Conservation (phyloP, 1,140 invertebrate genomes). For the Drosophila suzukii region DNA sequence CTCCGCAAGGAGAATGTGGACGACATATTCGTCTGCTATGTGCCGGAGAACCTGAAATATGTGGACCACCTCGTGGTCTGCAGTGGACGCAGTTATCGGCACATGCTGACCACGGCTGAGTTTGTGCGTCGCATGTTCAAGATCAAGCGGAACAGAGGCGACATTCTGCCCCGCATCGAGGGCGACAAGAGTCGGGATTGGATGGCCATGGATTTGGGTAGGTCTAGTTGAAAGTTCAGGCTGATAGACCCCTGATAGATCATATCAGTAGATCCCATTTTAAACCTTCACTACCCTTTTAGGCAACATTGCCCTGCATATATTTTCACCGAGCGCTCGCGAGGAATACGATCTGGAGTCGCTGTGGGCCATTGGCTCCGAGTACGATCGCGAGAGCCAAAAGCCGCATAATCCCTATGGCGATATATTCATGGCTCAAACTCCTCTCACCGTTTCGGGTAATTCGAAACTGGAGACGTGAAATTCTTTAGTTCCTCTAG, state of each 20-base stretch:
- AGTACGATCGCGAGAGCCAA: constrained; percentile 91
- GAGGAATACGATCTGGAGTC: constrained; percentile 94
- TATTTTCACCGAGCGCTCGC: constrained; percentile 90
- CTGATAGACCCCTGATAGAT: neutral
- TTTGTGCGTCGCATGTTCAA: constrained; percentile 93
- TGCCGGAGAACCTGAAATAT: constrained; percentile 91
- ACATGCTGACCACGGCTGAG: constrained; percentile 90
- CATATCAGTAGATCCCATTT: neutral
- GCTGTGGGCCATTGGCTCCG: constrained; percentile 93
- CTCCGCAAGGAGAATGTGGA: constrained; percentile 91
- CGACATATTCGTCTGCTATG: constrained; percentile 92
- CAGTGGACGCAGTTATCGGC: constrained; percentile 89
- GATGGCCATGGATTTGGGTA: constrained; percentile 96
- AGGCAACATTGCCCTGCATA: constrained; percentile 96
- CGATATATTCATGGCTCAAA: constrained; percentile 60
- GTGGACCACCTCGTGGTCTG: constrained; percentile 93
- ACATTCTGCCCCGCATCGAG: constrained; percentile 91
- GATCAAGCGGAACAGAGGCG: constrained; percentile 87
- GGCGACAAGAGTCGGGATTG: constrained; percentile 91
- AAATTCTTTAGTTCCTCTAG: constrained; percentile 9
- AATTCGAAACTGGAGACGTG: constrained; percentile 3
- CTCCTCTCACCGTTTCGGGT: neutral
- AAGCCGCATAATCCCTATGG: constrained; percentile 85
- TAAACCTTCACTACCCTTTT: neutral
- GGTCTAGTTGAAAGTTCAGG: neutral